These are phyloP conservation scores for Acinonyx jubatus DNA, from an alignment of 2,113 vertebrate genomes.

Conservation along the genomic window DNA sequence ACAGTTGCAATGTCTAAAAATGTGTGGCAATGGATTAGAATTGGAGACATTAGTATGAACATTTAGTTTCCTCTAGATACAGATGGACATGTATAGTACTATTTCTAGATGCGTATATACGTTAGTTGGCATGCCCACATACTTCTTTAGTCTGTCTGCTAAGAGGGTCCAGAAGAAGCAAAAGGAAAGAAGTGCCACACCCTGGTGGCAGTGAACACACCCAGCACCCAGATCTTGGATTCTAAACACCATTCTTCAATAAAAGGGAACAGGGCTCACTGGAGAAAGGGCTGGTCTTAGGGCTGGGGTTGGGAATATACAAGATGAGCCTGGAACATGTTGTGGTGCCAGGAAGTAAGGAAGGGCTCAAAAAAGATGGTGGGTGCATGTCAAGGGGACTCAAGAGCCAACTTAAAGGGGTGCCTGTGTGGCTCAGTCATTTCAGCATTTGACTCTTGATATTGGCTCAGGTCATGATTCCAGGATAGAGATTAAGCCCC, in stretches of 20 bases:
- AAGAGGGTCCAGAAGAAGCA: not conserved
- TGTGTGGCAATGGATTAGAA: not conserved
- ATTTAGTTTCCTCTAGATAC: not conserved
- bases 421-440: too few relatives aligned
- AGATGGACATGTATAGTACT: not conserved
- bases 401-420: not conserved
- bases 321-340: not conserved
- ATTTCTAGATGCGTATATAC: not conserved
- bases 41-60: not conserved
- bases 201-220: not conserved
- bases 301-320: too few relatives aligned
- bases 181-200: not conserved
- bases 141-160: not conserved
- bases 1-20: not conserved
- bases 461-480: too few relatives aligned
- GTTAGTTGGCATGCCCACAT: not conserved
- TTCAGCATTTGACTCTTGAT: too few relatives aligned
- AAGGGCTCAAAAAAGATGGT: not conserved
- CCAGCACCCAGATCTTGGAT: not conserved
- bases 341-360: not conserved
- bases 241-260: not conserved
- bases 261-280: not conserved
- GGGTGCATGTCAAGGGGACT: not conserved
- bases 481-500: too few relatives aligned
- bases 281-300: not conserved